These are phyloP conservation scores for Bombus difficillimus DNA, from an alignment of 1,140 invertebrate genomes.

Conservation along the genomic window DNA sequence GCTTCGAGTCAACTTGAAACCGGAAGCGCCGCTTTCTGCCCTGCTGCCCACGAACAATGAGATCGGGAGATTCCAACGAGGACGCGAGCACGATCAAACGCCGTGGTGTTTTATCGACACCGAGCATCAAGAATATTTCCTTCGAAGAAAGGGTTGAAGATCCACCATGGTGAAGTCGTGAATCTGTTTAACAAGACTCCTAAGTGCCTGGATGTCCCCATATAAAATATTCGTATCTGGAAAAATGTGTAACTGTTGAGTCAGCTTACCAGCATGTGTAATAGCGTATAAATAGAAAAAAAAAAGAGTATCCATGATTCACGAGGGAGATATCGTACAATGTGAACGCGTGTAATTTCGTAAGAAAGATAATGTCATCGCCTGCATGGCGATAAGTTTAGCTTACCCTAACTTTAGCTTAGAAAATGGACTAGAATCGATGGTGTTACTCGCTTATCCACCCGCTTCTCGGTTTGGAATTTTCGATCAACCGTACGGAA, in stretches of 20 bases:
- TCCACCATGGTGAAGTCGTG: not conserved
- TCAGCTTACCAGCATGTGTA: slow-evolving; percentile 16
- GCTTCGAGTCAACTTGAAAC: slow-evolving; percentile 69
- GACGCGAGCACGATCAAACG: slow-evolving; percentile 66
- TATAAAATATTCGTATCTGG: not conserved
- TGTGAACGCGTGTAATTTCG: not conserved
- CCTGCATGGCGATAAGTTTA: slow-evolving; percentile 32
- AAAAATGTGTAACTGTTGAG: not conserved
- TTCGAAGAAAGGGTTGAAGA: slow-evolving; percentile 34
- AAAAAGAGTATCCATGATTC: not conserved
- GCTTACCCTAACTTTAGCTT: not conserved
- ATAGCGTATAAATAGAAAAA: not conserved
- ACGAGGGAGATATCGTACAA: slow-evolving; percentile 7
- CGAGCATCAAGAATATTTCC: slow-evolving; percentile 58
- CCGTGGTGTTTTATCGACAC: slow-evolving; percentile 62
- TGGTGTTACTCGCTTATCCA: not conserved
- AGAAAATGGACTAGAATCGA: slow-evolving; percentile 26
- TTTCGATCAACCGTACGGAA: slow-evolving; percentile 19
- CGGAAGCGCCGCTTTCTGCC: slow-evolving; percentile 79
- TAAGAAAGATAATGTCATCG: not conserved
- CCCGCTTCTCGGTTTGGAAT: slow-evolving; percentile 23
- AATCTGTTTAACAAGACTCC: not conserved
- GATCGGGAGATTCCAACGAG: slow-evolving; percentile 68
- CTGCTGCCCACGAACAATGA: slow-evolving; percentile 78
- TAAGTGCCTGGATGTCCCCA: not conserved